These are phyloP conservation scores for Scolopax rusticola DNA, from an alignment of 2,797 vertebrate genomes.

Conservation along the genomic window DNA sequence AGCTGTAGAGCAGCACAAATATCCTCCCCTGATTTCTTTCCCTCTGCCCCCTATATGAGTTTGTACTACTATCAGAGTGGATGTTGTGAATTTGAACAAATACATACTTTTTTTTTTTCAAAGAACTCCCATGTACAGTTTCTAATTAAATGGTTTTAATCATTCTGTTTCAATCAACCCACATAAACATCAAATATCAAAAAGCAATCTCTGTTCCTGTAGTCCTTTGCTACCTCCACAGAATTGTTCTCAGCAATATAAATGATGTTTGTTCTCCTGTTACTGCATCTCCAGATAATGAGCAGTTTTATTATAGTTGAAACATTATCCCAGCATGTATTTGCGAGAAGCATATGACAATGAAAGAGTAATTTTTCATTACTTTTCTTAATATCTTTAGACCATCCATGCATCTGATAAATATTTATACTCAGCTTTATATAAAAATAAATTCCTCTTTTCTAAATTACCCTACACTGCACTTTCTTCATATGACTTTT, in stretches of 20 bases:
- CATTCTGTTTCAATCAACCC: not conserved
- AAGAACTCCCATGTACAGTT: not conserved
- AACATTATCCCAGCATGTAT: slow-evolving; percentile 52
- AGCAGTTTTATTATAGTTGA: slow-evolving; percentile 53
- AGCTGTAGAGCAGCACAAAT: not conserved
- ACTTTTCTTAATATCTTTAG: slow-evolving; percentile 41
- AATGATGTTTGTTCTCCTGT: slow-evolving; percentile 50
- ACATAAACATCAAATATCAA: slow-evolving; percentile 28
- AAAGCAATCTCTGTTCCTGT: slow-evolving; percentile 1
- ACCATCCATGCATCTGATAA: slow-evolving; percentile 16
- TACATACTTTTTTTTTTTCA: not conserved
- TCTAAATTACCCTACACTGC: not conserved
- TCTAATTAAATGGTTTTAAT: slow-evolving; percentile 1
- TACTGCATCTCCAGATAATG: slow-evolving; percentile 56
- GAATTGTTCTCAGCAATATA: slow-evolving; percentile 18
- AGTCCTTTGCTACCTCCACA: not conserved
- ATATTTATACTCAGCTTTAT: slow-evolving; percentile 31
- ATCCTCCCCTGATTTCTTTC: not conserved
- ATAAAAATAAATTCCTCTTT: not conserved
- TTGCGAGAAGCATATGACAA: slow-evolving; percentile 39
- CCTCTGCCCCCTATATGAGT: not conserved
- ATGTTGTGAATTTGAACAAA: not conserved
- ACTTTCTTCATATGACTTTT: not conserved
- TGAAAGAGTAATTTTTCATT: slow-evolving; percentile 47
- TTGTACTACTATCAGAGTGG: not conserved